phyloP scores from a whole-genome alignment of 30 jellyfish, hydroid and myxozoan species.

The Phacellophora camtschatica region DNA sequence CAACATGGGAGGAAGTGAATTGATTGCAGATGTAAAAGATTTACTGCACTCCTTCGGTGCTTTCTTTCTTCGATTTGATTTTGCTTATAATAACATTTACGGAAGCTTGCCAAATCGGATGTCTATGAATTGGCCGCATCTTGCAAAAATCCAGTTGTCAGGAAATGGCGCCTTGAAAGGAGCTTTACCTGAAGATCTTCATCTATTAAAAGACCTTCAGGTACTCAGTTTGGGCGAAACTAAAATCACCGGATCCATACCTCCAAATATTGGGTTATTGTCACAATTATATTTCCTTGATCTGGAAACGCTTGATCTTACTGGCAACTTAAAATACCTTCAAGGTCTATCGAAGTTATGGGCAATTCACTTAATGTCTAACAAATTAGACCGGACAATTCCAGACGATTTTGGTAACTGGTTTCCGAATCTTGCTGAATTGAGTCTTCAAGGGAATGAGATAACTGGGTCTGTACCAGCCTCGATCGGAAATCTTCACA shows the following conservation, averaged over 20 bases:
- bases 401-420: conserved; percentile 66
- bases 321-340: conserved; percentile 11
- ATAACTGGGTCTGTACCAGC: conserved; percentile 35
- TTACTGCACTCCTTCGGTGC: conserved; percentile 1
- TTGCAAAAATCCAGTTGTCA: conserved; percentile 39
- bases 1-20: conserved; percentile 35
- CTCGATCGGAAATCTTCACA: conserved; percentile 27
- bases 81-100: conserved; percentile 23
- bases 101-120: conserved; percentile 43
- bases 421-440: conserved; percentile 46
- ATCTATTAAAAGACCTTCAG: conserved; percentile 16
- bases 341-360: conserved; percentile 31
- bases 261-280: conserved; percentile 16
- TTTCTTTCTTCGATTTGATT: conserved; percentile 36
- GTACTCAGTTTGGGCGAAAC: conserved; percentile 69
- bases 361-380: conserved; percentile 37
- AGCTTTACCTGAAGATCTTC: conserved; percentile 15
- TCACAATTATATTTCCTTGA: conserved; percentile 34
- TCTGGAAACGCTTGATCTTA: conserved; percentile 40
- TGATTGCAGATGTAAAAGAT: background rate
- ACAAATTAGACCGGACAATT: conserved; percentile 23
- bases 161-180: conserved; percentile 37
- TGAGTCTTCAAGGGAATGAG: conserved; percentile 36
- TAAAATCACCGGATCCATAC: conserved; percentile 22
- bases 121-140: conserved; percentile 12